These are phyloP conservation scores for Ichneumoninae sp. DNA, from an alignment of 2,888 invertebrate genomes.

Conservation along the genomic window DNA sequence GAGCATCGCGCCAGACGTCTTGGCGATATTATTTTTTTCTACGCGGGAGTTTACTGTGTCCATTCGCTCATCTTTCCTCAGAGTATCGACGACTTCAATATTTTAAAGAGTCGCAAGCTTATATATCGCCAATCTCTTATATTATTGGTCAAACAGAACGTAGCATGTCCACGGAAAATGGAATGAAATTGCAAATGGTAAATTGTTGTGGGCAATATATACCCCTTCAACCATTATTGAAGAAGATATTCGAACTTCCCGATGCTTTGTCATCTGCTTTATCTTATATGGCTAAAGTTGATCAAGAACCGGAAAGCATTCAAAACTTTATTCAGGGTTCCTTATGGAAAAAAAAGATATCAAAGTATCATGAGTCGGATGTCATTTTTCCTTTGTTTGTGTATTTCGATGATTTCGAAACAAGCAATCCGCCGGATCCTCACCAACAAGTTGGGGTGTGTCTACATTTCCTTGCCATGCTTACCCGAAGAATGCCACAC, in stretches of 20 bases:
- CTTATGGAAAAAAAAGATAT: slow-evolving; percentile 34
- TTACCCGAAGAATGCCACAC: slow-evolving; percentile 60
- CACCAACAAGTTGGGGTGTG: slow-evolving; percentile 71
- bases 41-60: neutral
- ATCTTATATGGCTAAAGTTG: slow-evolving; percentile 44
- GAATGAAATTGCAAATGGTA: neutral
- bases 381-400: slow-evolving; percentile 63
- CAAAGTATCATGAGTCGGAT: slow-evolving; percentile 33
- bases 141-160: slow-evolving; percentile 10
- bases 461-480: slow-evolving; percentile 68
- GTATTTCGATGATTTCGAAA: slow-evolving; percentile 71
- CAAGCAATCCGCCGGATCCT: slow-evolving; percentile 68
- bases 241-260: slow-evolving; percentile 27
- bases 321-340: slow-evolving; percentile 44
- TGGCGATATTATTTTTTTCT: too few relatives aligned
- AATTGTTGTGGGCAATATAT: slow-evolving; percentile 13
- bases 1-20: too few relatives aligned
- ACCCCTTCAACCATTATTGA: slow-evolving; percentile 21
- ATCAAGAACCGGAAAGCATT: slow-evolving; percentile 7
- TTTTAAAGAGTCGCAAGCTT: slow-evolving; percentile 5
- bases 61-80: slow-evolving; percentile 3
- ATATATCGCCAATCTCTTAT: slow-evolving; percentile 6
- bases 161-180: slow-evolving; percentile 8
- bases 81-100: slow-evolving; percentile 8
- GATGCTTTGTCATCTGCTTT: slow-evolving; percentile 41